These are phyloP conservation scores for Opisthocomus hoazin DNA, from an alignment of 2,113 vertebrate genomes.

Conservation along the genomic window DNA sequence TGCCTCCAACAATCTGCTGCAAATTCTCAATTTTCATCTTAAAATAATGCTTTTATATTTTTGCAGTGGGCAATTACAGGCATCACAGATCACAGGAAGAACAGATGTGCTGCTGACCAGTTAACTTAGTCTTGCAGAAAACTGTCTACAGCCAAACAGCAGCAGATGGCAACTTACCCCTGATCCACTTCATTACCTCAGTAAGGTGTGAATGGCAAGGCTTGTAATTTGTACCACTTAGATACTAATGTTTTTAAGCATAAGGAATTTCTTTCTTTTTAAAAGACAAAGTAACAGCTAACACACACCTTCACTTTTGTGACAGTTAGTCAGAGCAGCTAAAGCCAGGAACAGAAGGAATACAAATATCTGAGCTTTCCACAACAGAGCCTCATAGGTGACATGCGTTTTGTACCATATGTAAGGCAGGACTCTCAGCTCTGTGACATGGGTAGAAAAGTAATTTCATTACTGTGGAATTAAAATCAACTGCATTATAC, in stretches of 20 bases:
- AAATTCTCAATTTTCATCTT: conserved; percentile 33
- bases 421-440: neutral
- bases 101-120: conserved; percentile 31
- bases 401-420: neutral
- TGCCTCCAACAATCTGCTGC: neutral
- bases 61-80: conserved; percentile 44
- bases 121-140: conserved; percentile 48
- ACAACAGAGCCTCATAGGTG: neutral
- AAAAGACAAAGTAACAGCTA: neutral
- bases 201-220: conserved; percentile 9
- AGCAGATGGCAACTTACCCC: conserved; percentile 13
- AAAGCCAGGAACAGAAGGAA: neutral
- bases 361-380: neutral
- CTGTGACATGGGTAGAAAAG: neutral
- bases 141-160: neutral
- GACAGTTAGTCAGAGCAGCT: neutral
- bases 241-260: neutral
- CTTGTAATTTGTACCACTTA: conserved; percentile 12
- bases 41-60: conserved; percentile 41
- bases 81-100: conserved; percentile 40
- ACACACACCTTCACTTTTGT: neutral
- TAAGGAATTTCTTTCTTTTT: neutral
- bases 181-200: neutral
- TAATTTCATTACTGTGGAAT: neutral
- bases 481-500: neutral